These are phyloP conservation scores for Acipenser transmontanus DNA, from an alignment of 2,797 vertebrate species.

Conservation along the genomic window DNA sequence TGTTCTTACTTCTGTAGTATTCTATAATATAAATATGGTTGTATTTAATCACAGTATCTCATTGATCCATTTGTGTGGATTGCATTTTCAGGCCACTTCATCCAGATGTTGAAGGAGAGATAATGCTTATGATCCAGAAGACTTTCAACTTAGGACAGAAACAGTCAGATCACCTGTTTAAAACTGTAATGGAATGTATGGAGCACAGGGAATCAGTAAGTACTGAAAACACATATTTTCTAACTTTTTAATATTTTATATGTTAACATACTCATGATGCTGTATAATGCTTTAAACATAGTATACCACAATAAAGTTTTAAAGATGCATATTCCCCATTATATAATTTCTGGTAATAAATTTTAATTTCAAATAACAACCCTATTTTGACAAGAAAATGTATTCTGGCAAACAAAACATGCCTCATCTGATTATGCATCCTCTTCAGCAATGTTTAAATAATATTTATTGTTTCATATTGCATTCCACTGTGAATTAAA, in stretches of 20 bases:
- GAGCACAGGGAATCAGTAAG: constrained; percentile 79
- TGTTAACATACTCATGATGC: too few species aligned
- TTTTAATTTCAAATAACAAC: constrained; percentile 10
- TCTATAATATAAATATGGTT: too few species aligned
- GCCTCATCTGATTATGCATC: not conserved
- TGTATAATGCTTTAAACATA: not conserved
- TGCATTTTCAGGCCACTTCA: constrained; percentile 62
- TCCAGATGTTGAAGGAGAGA: constrained; percentile 71
- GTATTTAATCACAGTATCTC: too few species aligned
- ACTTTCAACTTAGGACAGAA: constrained; percentile 67
- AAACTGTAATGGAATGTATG: constrained; percentile 81
- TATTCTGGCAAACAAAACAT: not conserved
- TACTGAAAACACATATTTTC: constrained; percentile 28
- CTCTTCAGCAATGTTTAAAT: constrained; percentile 17
- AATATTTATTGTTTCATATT: constrained; percentile 25
- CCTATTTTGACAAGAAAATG: constrained; percentile 1
- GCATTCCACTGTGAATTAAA: constrained; percentile 25
- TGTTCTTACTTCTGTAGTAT: too few species aligned
- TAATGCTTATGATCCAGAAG: constrained; percentile 72
- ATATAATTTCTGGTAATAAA: constrained; percentile 6
- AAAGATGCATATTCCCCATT: not conserved
- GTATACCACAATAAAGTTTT: constrained; percentile 2
- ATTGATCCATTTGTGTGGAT: not conserved
- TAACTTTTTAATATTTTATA: not conserved
- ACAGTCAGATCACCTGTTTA: constrained; percentile 66